phyloP scores from a whole-genome alignment of 2,797 vertebrate species.

The Poecilia gillii region DNA sequence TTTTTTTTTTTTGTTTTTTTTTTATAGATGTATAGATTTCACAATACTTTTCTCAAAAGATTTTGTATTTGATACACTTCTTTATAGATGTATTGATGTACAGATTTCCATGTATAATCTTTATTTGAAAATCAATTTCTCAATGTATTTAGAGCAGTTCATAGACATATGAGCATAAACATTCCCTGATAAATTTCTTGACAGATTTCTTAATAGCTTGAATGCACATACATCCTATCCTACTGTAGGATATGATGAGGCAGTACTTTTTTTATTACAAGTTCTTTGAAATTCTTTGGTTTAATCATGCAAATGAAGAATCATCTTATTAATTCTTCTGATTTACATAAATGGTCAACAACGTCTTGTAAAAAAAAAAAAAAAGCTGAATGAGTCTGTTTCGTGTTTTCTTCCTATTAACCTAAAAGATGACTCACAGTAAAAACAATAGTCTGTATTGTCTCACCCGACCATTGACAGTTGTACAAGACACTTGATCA shows the following conservation, averaged over 20 bases:
- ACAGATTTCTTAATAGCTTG: background rate
- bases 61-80: background rate
- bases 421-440: background rate
- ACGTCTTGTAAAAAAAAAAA: background rate
- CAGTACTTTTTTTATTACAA: background rate
- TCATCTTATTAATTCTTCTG: background rate
- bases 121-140: background rate
- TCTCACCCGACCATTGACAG: constrained; percentile 19
- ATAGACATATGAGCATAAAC: background rate
- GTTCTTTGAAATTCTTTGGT: background rate
- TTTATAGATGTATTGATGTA: background rate
- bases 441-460: background rate
- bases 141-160: background rate
- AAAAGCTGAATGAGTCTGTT: constrained; percentile 2
- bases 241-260: background rate
- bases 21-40: background rate
- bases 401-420: background rate
- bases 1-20: background rate
- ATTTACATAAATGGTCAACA: background rate
- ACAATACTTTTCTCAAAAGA: background rate
- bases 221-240: background rate
- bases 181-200: background rate
- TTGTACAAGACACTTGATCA: constrained; percentile 36
- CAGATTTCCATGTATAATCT: background rate
- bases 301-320: background rate